Conservation (phyloP, 2,888 invertebrate genomes). For the Sphinx pinastri region DNA sequence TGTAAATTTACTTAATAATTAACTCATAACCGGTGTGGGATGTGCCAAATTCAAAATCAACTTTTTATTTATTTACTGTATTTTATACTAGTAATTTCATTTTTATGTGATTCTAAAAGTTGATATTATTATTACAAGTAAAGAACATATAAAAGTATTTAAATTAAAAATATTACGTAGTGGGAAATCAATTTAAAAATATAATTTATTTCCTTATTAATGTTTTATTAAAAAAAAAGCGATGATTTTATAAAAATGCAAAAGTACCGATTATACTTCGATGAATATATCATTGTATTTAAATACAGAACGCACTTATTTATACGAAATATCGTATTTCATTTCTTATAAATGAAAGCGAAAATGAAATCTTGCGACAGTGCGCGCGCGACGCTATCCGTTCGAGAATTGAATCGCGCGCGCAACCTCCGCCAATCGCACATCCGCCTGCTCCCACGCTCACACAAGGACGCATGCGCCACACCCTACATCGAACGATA, state of each 20-base stretch:
- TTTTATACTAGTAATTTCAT: too few species aligned
- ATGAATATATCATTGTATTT: conserved; percentile 35
- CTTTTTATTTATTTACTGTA: too few species aligned
- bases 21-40: not conserved
- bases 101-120: too few species aligned
- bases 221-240: not conserved
- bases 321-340: conserved; percentile 56
- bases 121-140: too few species aligned
- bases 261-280: conserved; percentile 35
- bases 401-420: conserved; percentile 75
- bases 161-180: too few species aligned
- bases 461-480: conserved; percentile 67
- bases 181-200: too few species aligned
- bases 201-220: not conserved
- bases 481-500: conserved; percentile 48
- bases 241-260: not conserved
- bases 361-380: conserved; percentile 72
- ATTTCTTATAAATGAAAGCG: conserved; percentile 71
- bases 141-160: too few species aligned
- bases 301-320: conserved; percentile 2
- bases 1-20: not conserved
- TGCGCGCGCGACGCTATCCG: conserved; percentile 68
- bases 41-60: too few species aligned
- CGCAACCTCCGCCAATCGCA: conserved; percentile 64
- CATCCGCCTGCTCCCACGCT: conserved; percentile 57